phyloP scores from a whole-genome alignment of 2,797 vertebrate species.

The Acrossocheilus fasciatus region DNA sequence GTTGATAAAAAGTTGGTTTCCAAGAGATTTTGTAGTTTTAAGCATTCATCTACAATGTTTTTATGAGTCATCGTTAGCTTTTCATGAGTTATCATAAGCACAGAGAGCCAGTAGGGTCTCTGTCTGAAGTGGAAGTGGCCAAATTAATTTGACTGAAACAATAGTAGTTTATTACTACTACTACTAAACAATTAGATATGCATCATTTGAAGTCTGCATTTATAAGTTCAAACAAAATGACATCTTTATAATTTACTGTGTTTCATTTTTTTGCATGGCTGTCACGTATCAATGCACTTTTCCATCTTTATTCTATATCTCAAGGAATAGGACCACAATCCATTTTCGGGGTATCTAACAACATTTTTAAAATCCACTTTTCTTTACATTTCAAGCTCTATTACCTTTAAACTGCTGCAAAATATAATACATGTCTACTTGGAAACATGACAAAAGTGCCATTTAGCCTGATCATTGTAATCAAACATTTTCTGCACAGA shows the following conservation, averaged over 20 bases:
- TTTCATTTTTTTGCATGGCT: background rate
- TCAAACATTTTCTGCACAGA: background rate
- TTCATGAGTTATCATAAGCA: background rate
- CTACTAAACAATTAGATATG: too few relatives aligned
- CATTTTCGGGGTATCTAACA: background rate
- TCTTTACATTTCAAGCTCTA: background rate
- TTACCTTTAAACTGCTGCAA: background rate
- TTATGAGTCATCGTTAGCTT: background rate
- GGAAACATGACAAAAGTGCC: background rate
- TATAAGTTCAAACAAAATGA: background rate
- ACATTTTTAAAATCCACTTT: background rate
- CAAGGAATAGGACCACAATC: background rate
- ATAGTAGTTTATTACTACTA: too few relatives aligned
- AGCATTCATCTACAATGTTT: background rate
- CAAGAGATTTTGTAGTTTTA: background rate
- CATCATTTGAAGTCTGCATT: background rate
- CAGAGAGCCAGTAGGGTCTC: background rate
- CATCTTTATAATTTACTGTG: too few relatives aligned
- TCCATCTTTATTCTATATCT: background rate
- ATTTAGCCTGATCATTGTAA: background rate
- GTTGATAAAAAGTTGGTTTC: slow-evolving; percentile 8
- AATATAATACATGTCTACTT: background rate
- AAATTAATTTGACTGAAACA: background rate
- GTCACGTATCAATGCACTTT: background rate
- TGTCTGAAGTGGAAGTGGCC: background rate